Evolutionary conservation across 2,797 vertebrate species (phyloP).

Genomic region (Tapirus indicus): DNA sequence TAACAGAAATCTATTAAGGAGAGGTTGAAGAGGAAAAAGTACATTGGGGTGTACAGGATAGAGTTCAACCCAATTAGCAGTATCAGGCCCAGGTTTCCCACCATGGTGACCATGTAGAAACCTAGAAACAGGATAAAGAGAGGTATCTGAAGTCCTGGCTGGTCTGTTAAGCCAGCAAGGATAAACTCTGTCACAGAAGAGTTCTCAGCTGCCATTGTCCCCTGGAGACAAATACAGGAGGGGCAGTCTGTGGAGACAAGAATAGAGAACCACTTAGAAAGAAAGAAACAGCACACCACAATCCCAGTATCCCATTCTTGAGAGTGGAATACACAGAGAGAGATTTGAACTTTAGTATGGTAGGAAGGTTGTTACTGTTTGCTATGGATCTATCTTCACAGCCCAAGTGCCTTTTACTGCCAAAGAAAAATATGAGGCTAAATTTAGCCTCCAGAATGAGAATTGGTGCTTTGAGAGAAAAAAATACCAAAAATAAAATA

Average conservation of each 20-base stretch:
- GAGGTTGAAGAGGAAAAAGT: constrained; percentile 81
- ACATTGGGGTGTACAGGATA: constrained; percentile 73
- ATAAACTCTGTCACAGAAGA: constrained; percentile 64
- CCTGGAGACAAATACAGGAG: accelerated
- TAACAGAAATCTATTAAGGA: constrained; percentile 74
- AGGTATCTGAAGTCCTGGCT: neutral
- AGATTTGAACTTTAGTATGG: neutral
- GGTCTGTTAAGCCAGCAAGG: constrained; percentile 39
- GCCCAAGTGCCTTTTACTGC: neutral
- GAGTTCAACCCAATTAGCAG: constrained; percentile 56
- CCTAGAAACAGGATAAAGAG: constrained; percentile 70
- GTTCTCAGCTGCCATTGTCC: constrained; percentile 65
- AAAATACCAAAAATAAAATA: neutral
- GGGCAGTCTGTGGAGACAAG: neutral
- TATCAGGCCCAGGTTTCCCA: constrained; percentile 72
- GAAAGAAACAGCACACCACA: neutral
- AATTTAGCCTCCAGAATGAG: neutral
- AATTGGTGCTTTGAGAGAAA: neutral
- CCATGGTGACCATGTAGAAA: constrained; percentile 45
- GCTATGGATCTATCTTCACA: neutral
- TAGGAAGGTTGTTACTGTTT: neutral
- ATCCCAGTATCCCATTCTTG: neutral
- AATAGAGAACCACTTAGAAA: neutral
- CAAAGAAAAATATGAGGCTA: neutral
- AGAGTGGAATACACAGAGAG: neutral